Evolutionary conservation across 2,113 vertebrate species (phyloP).

Genomic region (Gambusia affinis): DNA sequence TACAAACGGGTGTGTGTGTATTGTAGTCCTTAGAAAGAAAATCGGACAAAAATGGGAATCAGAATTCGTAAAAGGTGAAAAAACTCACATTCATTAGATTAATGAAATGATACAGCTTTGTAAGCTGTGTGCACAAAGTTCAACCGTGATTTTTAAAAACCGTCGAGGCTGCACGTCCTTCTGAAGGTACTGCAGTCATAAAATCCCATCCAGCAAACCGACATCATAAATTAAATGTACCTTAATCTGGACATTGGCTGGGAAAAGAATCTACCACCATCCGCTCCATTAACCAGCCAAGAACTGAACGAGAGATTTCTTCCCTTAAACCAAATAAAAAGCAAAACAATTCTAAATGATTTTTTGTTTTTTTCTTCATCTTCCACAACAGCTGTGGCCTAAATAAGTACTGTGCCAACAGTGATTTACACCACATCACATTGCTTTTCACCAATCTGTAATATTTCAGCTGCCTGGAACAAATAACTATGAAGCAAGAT

Average conservation of each 20-base stretch:
- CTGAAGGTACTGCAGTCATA: neutral
- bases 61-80: no score
- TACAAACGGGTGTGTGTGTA: neutral
- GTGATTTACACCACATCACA: neutral
- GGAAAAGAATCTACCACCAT: neutral
- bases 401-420: neutral
- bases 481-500: neutral
- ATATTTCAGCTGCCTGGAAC: neutral
- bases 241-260: neutral
- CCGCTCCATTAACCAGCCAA: no score
- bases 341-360: neutral
- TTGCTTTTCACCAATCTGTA: neutral
- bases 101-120: neutral
- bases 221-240: neutral
- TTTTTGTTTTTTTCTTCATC: neutral
- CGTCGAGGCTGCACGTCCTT: neutral
- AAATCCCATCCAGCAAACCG: no score
- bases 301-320: neutral
- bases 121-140: neutral
- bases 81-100: no score
- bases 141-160: neutral
- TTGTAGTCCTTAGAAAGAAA: neutral
- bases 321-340: neutral
- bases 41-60: no score
- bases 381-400: constrained; percentile 7